These are phyloP conservation scores for Pycnonotus jocosus DNA, from an alignment of 2,113 vertebrate species.

Conservation along the genomic window DNA sequence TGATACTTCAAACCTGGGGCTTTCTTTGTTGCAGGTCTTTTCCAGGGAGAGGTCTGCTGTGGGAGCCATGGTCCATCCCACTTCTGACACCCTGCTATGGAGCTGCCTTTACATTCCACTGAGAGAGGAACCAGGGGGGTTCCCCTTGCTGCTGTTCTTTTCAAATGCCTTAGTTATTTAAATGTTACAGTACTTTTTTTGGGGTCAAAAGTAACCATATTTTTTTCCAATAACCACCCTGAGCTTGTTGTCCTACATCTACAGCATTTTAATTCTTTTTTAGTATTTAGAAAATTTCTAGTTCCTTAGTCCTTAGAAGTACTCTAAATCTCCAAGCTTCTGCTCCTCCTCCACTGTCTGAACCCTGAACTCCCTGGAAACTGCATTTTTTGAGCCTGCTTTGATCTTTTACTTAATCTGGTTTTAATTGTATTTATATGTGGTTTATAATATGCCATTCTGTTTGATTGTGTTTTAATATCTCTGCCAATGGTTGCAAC, in stretches of 20 bases:
- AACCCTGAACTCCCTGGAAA: conserved; percentile 38
- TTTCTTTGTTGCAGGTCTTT: neutral
- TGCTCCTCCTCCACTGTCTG: conserved; percentile 11
- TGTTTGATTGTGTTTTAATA: conserved; percentile 54
- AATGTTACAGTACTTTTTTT: neutral
- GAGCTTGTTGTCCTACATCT: neutral
- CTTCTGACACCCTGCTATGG: neutral
- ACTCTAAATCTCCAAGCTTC: neutral
- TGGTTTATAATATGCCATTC: conserved; percentile 56
- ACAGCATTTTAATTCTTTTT: neutral
- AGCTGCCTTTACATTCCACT: neutral
- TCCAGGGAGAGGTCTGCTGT: neutral
- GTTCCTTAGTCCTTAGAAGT: neutral
- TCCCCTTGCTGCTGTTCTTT: neutral
- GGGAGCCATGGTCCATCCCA: rapidly evolving
- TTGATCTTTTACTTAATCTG: conserved; percentile 52
- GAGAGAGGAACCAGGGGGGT: neutral
- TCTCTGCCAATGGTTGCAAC: conserved; percentile 35
- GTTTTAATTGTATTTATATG: conserved; percentile 61
- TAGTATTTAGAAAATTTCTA: neutral
- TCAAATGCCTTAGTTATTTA: neutral
- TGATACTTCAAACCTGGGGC: neutral
- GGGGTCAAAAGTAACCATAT: neutral
- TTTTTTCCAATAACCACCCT: neutral
- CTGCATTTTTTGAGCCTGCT: neutral